A percentile compares a stretch with the other conserved stretches of the same genome.
These are phyloP conservation scores for Oncorhynchus kisutch DNA, from an alignment of 2,113 vertebrate species.

Conservation along the genomic window DNA sequence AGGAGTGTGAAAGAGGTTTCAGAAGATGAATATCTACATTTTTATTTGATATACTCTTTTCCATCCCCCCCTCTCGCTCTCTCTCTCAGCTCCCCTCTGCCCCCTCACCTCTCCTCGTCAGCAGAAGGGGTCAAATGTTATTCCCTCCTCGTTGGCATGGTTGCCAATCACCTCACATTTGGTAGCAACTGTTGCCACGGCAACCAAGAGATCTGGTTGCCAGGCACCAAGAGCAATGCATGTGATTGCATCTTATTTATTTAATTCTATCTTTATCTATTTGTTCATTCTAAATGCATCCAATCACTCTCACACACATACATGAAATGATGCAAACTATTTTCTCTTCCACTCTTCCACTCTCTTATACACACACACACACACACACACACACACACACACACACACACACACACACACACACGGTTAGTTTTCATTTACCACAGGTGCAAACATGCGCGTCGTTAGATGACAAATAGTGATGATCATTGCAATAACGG, in stretches of 20 bases:
- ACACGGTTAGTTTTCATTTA: constrained; percentile 49
- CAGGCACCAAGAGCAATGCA: constrained; percentile 80
- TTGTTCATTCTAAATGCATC: constrained; percentile 75
- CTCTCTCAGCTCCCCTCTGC: constrained; percentile 5
- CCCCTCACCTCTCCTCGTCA: constrained; percentile 55
- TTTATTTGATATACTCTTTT: constrained; percentile 48
- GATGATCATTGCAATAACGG: constrained; percentile 70
- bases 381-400: constrained; percentile 3
- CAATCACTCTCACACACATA: background rate
- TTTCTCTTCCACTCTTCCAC: background rate
- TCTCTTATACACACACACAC: background rate
- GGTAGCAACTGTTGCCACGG: constrained; percentile 81
- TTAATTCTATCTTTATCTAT: constrained; percentile 79
- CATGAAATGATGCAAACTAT: background rate
- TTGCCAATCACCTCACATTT: constrained; percentile 81
- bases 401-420: constrained; percentile 1
- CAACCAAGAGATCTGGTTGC: constrained; percentile 78
- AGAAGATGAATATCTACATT: constrained; percentile 61
- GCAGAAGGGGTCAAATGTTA: constrained; percentile 75
- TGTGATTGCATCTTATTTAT: constrained; percentile 79
- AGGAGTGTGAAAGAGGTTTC: constrained; percentile 49
- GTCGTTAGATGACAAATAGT: constrained; percentile 67
- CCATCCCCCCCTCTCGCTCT: constrained; percentile 4
- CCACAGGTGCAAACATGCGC: constrained; percentile 66
- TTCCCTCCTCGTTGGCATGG: constrained; percentile 77